These are phyloP conservation scores for Chroicocephalus ridibundus DNA, from an alignment of 2,113 vertebrate species.

Conservation along the genomic window DNA sequence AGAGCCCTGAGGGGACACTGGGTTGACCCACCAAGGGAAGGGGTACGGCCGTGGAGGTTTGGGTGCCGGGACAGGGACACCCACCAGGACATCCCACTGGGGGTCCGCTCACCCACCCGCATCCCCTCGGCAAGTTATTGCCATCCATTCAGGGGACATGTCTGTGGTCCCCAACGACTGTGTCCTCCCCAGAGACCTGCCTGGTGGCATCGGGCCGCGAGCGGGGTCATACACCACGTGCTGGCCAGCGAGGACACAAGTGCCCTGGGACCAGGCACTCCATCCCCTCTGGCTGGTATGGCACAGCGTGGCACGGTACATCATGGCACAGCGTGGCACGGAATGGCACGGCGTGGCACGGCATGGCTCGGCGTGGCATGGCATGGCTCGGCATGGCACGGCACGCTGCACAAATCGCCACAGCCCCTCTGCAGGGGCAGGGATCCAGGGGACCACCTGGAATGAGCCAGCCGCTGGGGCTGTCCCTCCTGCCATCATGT, in stretches of 20 bases:
- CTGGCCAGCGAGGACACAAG: not conserved
- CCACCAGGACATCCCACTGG: not conserved
- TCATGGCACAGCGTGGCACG: not conserved
- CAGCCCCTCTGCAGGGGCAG: not conserved
- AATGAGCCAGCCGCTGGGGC: fast-evolving
- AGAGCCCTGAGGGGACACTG: not conserved
- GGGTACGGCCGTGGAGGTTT: fast-evolving
- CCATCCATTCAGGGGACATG: fast-evolving
- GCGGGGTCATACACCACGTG: not conserved
- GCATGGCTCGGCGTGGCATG: not conserved
- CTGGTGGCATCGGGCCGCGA: not conserved
- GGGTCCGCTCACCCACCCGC: not conserved
- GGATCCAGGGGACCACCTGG: not conserved
- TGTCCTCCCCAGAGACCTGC: not conserved
- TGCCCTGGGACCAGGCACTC: not conserved
- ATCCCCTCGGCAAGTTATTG: fast-evolving
- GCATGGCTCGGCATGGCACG: not conserved
- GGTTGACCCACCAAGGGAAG: fast-evolving
- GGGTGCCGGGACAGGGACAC: not conserved
- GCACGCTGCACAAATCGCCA: fast-evolving
- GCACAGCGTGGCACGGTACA: fast-evolving
- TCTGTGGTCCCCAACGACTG: not conserved
- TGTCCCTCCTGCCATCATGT: not conserved
- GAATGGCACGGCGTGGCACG: not conserved
- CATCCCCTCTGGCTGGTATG: not conserved